Base-by-base conservation (phyloP, 2,113 vertebrate species). In the Astur gentilis region DNA sequence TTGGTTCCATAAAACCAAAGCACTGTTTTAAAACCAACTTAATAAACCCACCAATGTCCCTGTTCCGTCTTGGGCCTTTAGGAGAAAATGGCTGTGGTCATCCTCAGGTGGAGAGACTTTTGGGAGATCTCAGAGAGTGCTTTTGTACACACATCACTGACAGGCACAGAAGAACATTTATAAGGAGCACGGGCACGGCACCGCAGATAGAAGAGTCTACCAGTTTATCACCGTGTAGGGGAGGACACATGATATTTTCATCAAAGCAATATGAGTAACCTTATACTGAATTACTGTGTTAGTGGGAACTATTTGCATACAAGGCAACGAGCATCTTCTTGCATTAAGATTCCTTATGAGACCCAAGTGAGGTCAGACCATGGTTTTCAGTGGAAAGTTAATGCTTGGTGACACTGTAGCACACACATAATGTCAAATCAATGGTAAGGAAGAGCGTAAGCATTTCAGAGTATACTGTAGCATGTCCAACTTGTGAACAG, bases 91-190 rank as follows among this genome's bases (percentile, higher is more conserved):
- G 3, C 16, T 71, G 34, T 31, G 16, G 31, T 14, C 78, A 52
- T 61, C 44, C 27, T 54, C 8, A 61, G 36, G 36, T 0, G 0
- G 22, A 79, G 20, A 49, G 8, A 31, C 4, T 45, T 87, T 17
- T 36, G 52, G 50, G 21, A 80, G 9, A 15, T 19, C 36, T 40
- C 55, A 40, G 34, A 36, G 5, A 22, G 3, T 20, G 5, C 2
- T 44, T 83, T 64, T 54, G 19, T 15, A 45, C 27, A 26, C 3
- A 13, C 12, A 4, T n/a, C 0, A 0, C 23, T 47, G 9, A 40
- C 27, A 58, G 50, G 7, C 27, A 71, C 4, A 34, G 29, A 49
- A 55, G 27, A 52, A 50, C 2, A 20, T 38, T 86, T 69, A 6
- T 21, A 38, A 50, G 27, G 26, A 71, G 26, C 15, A 27, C 13